Evolutionary conservation across 1,140 invertebrate species (phyloP).

Genomic region (Drosophila bipectinata): DNA sequence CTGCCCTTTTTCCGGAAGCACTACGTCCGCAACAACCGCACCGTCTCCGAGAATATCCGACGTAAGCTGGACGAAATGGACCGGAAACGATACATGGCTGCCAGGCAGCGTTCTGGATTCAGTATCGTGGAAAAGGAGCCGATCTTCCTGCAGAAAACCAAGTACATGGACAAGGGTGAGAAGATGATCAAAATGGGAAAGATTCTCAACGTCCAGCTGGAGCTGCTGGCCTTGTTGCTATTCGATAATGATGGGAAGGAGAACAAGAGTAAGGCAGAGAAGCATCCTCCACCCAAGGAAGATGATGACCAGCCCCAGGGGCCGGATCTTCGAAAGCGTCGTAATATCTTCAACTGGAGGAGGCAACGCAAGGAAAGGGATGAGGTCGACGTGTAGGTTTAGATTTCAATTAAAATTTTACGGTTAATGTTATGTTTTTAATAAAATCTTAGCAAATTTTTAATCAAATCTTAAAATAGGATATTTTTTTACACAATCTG

Average conservation of each 20-base stretch:
- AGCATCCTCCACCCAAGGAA: too few species aligned
- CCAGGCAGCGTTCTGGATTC: background rate
- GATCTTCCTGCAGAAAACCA: background rate
- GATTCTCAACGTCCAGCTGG: slow-evolving; percentile 3
- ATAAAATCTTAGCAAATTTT: background rate
- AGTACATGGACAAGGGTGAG: slow-evolving; percentile 8
- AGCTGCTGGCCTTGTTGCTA: slow-evolving; percentile 4
- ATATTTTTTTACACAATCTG: too few species aligned
- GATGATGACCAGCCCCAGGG: background rate
- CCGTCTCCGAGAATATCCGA: slow-evolving; percentile 32
- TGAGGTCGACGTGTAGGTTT: background rate
- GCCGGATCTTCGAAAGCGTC: background rate
- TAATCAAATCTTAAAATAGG: too few species aligned
- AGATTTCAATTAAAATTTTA: background rate
- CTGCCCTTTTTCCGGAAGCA: slow-evolving; percentile 30
- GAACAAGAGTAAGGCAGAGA: background rate
- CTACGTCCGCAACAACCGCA: slow-evolving; percentile 29
- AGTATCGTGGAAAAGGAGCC: background rate
- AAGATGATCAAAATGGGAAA: slow-evolving; percentile 14
- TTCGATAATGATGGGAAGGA: background rate
- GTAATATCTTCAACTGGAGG: background rate
- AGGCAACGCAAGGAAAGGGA: background rate
- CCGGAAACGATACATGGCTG: background rate
- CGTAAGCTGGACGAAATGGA: background rate
- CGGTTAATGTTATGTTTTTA: background rate